These are phyloP conservation scores for Fistularia tabacaria DNA, from an alignment of 2,797 vertebrate genomes.

Conservation along the genomic window DNA sequence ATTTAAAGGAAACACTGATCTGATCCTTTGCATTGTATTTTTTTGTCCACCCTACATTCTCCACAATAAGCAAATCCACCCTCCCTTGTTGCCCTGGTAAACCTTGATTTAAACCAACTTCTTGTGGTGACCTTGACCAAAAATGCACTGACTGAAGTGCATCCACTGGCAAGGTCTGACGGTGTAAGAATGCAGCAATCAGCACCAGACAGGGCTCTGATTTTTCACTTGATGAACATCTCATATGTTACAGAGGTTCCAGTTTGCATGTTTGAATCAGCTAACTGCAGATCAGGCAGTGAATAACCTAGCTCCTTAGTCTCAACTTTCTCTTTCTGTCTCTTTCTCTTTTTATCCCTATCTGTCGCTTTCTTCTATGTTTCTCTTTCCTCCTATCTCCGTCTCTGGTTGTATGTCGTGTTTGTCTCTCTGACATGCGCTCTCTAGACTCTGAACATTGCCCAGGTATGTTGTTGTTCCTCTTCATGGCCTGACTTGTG, in stretches of 20 bases:
- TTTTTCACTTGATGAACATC: slow-evolving; percentile 1
- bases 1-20: neutral
- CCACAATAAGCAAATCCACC: too few species aligned
- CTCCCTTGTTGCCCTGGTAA: slow-evolving; percentile 25
- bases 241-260: slow-evolving; percentile 16
- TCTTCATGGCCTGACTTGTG: slow-evolving; percentile 90
- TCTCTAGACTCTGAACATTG: slow-evolving; percentile 99
- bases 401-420: slow-evolving; percentile 87
- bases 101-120: slow-evolving; percentile 21
- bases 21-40: neutral
- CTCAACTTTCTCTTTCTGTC: slow-evolving; percentile 77
- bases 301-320: slow-evolving; percentile 90
- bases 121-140: slow-evolving; percentile 58
- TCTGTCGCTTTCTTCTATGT: slow-evolving; percentile 74
- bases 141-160: slow-evolving; percentile 56
- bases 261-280: slow-evolving; percentile 68
- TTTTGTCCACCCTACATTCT: neutral
- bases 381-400: slow-evolving; percentile 37
- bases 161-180: neutral
- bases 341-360: slow-evolving; percentile 70
- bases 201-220: neutral
- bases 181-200: slow-evolving; percentile 12
- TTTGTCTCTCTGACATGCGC: slow-evolving; percentile 90
- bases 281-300: slow-evolving; percentile 80
- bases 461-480: slow-evolving; percentile 99